These are phyloP conservation scores for Caranx ignobilis DNA, from an alignment of 2,113 vertebrate species.

Conservation along the genomic window DNA sequence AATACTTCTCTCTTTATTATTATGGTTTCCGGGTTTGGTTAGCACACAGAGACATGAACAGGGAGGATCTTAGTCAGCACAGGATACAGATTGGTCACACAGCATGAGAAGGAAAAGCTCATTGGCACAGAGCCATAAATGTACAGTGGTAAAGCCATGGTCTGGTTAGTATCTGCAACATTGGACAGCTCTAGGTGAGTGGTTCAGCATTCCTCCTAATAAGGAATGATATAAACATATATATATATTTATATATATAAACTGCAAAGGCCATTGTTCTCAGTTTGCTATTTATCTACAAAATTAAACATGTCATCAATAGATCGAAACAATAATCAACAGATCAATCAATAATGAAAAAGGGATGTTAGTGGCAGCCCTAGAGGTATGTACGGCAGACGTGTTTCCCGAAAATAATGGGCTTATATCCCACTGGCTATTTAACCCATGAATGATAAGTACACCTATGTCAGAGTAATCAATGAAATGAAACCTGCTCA, in stretches of 20 bases:
- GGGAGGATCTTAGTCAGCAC: conserved; percentile 74
- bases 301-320: neutral
- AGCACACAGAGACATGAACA: conserved; percentile 30
- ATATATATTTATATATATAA: neutral
- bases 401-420: neutral
- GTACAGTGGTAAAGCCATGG: conserved; percentile 26
- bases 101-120: conserved; percentile 63
- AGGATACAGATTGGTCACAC: conserved; percentile 77
- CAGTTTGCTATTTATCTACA: neutral
- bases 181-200: neutral
- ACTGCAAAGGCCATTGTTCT: neutral
- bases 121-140: conserved; percentile 56
- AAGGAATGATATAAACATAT: neutral
- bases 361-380: neutral
- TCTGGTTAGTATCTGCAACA: conserved; percentile 14
- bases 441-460: neutral
- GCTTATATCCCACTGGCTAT: neutral
- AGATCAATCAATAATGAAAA: neutral
- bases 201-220: neutral
- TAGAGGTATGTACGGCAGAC: neutral
- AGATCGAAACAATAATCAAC: neutral
- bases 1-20: conserved; percentile 1
- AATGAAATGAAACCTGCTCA: neutral
- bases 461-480: neutral
- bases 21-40: conserved; percentile 37